These are phyloP conservation scores for Cephalophus harveyi DNA, from an alignment of 2,113 vertebrate genomes.

Conservation along the genomic window DNA sequence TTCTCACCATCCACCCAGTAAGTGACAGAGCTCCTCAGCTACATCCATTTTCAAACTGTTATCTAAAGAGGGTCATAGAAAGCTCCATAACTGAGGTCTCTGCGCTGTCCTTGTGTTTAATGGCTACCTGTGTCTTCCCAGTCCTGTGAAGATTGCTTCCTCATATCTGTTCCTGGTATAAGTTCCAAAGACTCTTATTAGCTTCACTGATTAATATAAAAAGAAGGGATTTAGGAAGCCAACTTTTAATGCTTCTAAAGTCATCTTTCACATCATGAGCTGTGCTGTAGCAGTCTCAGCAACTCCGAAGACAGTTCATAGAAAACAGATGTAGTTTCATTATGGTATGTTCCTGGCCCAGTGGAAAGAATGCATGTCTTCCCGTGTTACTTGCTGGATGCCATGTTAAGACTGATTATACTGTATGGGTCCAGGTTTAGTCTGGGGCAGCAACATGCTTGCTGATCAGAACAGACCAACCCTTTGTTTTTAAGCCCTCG, in stretches of 20 bases:
- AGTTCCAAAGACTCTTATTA: neutral
- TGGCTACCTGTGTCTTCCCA: neutral
- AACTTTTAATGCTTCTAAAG: neutral
- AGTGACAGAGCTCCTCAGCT: conserved; percentile 76
- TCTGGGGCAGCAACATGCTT: neutral
- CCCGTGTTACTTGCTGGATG: neutral
- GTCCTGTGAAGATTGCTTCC: neutral
- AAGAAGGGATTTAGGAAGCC: neutral
- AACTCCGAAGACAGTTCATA: neutral
- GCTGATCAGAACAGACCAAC: neutral
- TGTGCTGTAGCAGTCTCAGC: neutral
- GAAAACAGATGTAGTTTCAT: neutral
- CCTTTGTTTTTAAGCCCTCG: neutral
- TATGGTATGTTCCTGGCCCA: neutral
- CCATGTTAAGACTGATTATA: neutral
- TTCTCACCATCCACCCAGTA: conserved; percentile 98
- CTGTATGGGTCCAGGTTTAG: neutral
- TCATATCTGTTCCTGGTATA: neutral
- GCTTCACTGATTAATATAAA: neutral
- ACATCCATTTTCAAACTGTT: neutral
- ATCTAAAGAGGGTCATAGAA: neutral
- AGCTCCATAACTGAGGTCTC: neutral
- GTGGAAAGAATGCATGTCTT: neutral
- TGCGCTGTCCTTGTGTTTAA: neutral
- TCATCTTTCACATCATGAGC: neutral